Percentiles rank a stretch among this genome's conserved stretches.
These are phyloP conservation scores for Achatina immaculata DNA, from an alignment of 1,140 invertebrate species.

Conservation along the genomic window DNA sequence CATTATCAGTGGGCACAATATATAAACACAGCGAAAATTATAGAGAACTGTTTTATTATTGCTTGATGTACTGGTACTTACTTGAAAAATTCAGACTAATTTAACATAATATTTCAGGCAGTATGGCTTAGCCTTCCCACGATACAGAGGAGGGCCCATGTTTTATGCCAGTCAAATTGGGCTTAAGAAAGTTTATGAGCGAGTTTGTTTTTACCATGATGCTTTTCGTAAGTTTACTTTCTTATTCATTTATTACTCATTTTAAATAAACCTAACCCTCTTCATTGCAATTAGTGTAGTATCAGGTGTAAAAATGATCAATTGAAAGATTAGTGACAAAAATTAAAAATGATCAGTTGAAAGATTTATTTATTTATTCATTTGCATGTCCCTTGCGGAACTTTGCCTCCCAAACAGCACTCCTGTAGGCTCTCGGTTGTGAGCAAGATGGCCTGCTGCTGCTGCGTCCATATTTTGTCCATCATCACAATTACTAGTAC, in stretches of 20 bases:
- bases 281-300: neutral
- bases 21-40: too few relatives aligned
- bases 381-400: too few relatives aligned
- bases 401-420: too few relatives aligned
- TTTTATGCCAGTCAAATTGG: conserved; percentile 61
- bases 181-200: conserved; percentile 57
- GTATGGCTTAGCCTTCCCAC: conserved; percentile 60
- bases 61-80: too few relatives aligned
- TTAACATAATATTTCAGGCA: conserved; percentile 48
- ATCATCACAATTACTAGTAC: too few relatives aligned
- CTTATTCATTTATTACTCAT: neutral
- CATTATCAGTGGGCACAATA: too few relatives aligned
- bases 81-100: too few relatives aligned
- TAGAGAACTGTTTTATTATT: too few relatives aligned
- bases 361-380: too few relatives aligned
- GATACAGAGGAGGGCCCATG: conserved; percentile 65
- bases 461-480: too few relatives aligned
- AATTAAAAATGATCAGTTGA: neutral
- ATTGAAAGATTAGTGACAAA: neutral
- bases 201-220: conserved; percentile 59
- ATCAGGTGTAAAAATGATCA: neutral
- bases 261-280: neutral
- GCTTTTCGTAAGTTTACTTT: conserved; percentile 56
- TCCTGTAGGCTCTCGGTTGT: too few relatives aligned
- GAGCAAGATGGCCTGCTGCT: too few relatives aligned